phyloP scores from a whole-genome alignment of 2,113 vertebrate genomes.

The Sinocyclocheilus anshuiensis region DNA sequence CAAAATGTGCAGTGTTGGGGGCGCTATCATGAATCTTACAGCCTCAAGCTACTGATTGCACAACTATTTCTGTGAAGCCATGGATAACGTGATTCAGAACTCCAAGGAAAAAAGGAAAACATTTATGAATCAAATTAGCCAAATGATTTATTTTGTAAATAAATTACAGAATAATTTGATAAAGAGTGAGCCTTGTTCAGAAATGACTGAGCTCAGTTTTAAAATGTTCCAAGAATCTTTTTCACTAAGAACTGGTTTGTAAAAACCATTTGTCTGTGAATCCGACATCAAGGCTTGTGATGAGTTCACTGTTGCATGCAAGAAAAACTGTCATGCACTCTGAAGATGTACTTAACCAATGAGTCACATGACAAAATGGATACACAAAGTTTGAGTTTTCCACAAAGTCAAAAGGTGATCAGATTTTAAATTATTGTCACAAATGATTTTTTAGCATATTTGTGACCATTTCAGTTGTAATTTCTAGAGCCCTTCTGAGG shows the following conservation, averaged over 20 bases:
- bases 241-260: background rate
- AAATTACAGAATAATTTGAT: too few species aligned
- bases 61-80: background rate
- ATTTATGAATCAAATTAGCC: background rate
- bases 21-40: background rate
- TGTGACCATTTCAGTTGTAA: too few species aligned
- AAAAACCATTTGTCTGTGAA: background rate
- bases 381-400: too few species aligned
- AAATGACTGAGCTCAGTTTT: background rate
- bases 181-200: background rate
- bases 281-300: background rate
- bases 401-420: background rate
- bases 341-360: background rate
- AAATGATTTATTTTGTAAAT: background rate
- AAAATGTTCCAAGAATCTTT: background rate
- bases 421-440: background rate
- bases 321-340: background rate
- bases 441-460: background rate
- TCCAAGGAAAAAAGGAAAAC: background rate
- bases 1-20: too few species aligned
- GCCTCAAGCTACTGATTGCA: background rate
- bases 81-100: background rate
- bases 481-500: too few species aligned
- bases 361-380: background rate
- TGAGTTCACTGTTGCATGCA: background rate